Evolutionary conservation across 2,888 invertebrate genomes (phyloP).

Genomic region (Therioaphis trifolii): DNA sequence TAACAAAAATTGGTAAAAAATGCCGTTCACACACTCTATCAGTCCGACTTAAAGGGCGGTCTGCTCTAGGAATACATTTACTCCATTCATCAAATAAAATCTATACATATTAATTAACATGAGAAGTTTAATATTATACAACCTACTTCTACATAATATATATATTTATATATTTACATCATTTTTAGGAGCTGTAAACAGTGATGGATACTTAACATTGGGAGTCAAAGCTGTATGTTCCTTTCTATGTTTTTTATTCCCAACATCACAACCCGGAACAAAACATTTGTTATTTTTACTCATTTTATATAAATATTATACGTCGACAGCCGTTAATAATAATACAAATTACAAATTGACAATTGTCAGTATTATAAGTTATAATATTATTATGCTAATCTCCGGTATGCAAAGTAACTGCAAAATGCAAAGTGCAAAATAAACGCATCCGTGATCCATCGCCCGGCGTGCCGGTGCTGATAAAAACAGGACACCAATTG

Average conservation of each 20-base stretch:
- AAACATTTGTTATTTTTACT: not conserved
- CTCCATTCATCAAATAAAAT: constrained; percentile 3
- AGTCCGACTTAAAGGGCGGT: not conserved
- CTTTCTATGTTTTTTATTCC: constrained; percentile 6
- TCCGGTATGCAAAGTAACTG: not conserved
- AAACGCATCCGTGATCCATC: not conserved
- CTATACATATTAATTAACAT: constrained; percentile 7
- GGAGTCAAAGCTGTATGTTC: constrained; percentile 4
- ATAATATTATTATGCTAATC: constrained; percentile 7
- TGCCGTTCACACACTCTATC: not conserved
- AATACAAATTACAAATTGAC: not conserved
- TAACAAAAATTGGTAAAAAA: not conserved
- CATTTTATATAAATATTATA: not conserved
- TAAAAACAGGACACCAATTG: constrained; percentile 11
- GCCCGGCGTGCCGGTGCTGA: not conserved
- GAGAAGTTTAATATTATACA: not conserved
- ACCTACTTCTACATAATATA: not conserved
- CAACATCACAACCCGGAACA: constrained; percentile 13
- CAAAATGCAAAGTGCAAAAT: not conserved
- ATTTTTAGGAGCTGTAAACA: not conserved
- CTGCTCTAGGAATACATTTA: constrained; percentile 3
- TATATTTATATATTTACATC: constrained; percentile 10
- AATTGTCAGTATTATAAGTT: not conserved
- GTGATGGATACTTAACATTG: constrained; percentile 12
- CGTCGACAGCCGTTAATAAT: not conserved